phyloP scores from a whole-genome alignment of 30 jellyfish, hydroid and myxozoan species.

The Cassiopea andromeda region DNA sequence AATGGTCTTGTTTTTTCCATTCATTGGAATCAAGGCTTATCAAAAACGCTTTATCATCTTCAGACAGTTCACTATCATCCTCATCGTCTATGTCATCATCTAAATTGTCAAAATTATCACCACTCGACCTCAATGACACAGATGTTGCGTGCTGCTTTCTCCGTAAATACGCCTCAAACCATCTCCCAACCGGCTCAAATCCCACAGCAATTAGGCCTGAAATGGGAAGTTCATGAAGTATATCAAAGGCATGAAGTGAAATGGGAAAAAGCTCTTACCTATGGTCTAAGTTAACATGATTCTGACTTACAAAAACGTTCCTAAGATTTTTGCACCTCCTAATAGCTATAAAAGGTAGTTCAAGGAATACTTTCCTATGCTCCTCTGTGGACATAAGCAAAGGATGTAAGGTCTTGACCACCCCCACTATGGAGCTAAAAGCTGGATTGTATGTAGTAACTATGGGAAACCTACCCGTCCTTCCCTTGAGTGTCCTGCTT shows the following conservation, averaged over 20 bases:
- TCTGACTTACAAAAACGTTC: no score
- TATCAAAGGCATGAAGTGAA: background rate
- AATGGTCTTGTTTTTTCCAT: constrained; percentile 98
- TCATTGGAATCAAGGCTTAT: constrained; percentile 85
- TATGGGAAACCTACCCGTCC: no score
- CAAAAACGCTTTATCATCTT: constrained; percentile 78
- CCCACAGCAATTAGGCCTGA: constrained; percentile 54
- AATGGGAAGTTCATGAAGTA: background rate
- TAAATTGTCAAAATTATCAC: constrained; percentile 3
- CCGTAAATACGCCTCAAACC: constrained; percentile 90
- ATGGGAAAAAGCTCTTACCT: no score
- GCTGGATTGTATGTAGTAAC: no score
- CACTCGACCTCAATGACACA: constrained; percentile 70
- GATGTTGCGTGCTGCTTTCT: constrained; percentile 81
- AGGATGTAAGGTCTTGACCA: no score
- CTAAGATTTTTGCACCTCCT: no score
- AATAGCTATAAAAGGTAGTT: no score
- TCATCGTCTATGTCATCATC: constrained; percentile 49
- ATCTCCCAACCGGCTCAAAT: constrained; percentile 98
- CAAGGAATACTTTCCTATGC: no score
- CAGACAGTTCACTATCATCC: constrained; percentile 61
- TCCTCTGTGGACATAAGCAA: no score
- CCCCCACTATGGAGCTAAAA: no score
- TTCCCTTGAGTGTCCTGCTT: no score
- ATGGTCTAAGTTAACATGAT: no score